These are phyloP conservation scores for Oscheius sp. DNA, from an alignment of 2,888 invertebrate genomes.

Conservation along the genomic window DNA sequence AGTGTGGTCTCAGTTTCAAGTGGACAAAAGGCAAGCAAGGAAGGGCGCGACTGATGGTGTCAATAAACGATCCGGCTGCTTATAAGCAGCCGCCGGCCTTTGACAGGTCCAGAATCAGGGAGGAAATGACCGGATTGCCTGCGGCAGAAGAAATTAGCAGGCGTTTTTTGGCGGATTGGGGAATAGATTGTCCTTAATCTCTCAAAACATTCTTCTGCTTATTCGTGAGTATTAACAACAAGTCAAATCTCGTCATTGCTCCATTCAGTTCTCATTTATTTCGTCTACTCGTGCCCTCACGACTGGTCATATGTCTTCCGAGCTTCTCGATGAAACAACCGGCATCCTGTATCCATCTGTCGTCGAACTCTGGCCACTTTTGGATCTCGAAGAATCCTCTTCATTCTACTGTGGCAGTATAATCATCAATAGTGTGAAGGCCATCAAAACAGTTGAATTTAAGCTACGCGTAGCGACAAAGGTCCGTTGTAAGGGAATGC, in stretches of 20 bases:
- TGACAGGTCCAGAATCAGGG: slow-evolving; percentile 28
- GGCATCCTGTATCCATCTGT: neutral
- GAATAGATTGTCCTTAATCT: too few relatives aligned
- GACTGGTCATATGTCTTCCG: neutral
- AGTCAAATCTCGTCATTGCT: neutral
- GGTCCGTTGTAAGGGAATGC: neutral
- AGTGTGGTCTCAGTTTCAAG: neutral
- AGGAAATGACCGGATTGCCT: slow-evolving; percentile 24
- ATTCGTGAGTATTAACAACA: neutral
- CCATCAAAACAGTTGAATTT: neutral
- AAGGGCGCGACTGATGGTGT: neutral
- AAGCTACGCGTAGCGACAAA: neutral
- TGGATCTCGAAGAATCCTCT: neutral
- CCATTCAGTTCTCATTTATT: neutral
- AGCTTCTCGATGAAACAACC: neutral
- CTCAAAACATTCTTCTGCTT: neutral
- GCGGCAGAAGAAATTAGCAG: neutral
- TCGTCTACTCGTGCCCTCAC: neutral
- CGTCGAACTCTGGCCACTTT: neutral
- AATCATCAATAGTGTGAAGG: neutral
- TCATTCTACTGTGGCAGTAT: neutral
- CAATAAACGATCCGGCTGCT: slow-evolving; percentile 23
- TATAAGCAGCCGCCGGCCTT: slow-evolving; percentile 14
- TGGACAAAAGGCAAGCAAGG: neutral
- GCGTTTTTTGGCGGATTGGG: neutral